Conservation (phyloP, 1,140 invertebrate genomes). For the Lepidurus arcticus region DNA sequence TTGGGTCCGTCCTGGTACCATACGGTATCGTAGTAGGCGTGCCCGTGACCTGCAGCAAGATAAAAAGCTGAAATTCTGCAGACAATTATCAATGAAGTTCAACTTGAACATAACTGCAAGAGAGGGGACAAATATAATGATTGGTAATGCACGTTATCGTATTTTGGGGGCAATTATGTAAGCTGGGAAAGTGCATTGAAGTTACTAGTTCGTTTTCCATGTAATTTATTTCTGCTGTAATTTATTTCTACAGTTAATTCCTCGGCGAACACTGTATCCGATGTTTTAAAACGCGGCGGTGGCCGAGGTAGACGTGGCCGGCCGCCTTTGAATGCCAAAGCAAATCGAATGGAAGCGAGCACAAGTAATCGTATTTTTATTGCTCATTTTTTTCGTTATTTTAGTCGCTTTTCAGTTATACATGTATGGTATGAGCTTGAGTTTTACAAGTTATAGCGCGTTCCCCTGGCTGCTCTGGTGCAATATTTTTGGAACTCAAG, state of each 20-base stretch:
- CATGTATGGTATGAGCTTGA: too few relatives aligned
- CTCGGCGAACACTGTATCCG: neutral
- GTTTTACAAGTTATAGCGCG: too few relatives aligned
- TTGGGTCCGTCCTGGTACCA: conserved; percentile 1
- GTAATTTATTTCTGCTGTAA: neutral
- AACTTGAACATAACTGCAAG: neutral
- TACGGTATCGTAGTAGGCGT: conserved; percentile 1
- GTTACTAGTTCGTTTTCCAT: neutral
- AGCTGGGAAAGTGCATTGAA: neutral
- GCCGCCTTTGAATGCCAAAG: neutral
- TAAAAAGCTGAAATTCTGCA: neutral
- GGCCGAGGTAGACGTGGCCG: conserved; percentile 6
- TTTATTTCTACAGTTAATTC: conserved; percentile 5
- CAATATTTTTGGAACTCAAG: too few relatives aligned
- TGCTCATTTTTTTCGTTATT: too few relatives aligned
- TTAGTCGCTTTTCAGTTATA: too few relatives aligned
- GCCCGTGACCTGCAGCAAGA: neutral
- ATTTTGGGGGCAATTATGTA: neutral
- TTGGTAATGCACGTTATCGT: neutral
- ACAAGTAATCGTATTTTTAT: neutral
- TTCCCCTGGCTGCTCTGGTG: too few relatives aligned
- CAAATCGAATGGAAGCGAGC: neutral
- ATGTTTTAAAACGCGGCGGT: neutral
- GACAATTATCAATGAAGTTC: neutral
- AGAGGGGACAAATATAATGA: neutral